Percentiles rank a stretch among this genome's conserved stretches.
phyloP scores from a whole-genome alignment of 2,113 vertebrate genomes.

The Vulpes vulpes region DNA sequence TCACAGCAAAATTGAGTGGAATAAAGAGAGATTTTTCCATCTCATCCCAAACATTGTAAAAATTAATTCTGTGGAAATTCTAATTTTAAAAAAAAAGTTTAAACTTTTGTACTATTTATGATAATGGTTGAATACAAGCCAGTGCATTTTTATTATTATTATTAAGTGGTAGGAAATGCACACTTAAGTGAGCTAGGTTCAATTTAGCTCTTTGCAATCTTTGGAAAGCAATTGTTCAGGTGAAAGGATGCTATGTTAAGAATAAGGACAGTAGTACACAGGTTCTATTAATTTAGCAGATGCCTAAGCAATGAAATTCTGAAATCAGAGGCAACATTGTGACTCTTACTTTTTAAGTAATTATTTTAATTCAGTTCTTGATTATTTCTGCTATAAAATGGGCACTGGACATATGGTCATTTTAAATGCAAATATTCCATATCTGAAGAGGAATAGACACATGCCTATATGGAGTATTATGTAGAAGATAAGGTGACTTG shows the following conservation, averaged over 20 bases:
- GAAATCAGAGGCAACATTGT: constrained; percentile 3
- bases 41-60: neutral
- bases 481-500: constrained; percentile 57
- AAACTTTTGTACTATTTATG: neutral
- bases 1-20: neutral
- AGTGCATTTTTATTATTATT: neutral
- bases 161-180: constrained; percentile 6
- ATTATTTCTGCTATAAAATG: constrained; percentile 68
- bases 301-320: constrained; percentile 65
- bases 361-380: constrained; percentile 52
- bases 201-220: constrained; percentile 37
- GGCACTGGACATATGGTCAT: constrained; percentile 69
- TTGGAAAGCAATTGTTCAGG: constrained; percentile 62
- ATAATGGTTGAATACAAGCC: neutral
- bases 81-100: neutral
- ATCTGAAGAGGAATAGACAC: constrained; percentile 60
- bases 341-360: constrained; percentile 63
- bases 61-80: neutral
- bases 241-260: constrained; percentile 58
- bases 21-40: neutral
- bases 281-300: constrained; percentile 31
- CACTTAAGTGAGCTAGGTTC: neutral
- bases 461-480: constrained; percentile 45
- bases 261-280: neutral
- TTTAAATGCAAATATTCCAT: constrained; percentile 80